Evolutionary conservation across 2,888 invertebrate genomes (phyloP), one percentile per base, ranked within the genome.

Genomic region (Pristionchus exspectatus): DNA sequence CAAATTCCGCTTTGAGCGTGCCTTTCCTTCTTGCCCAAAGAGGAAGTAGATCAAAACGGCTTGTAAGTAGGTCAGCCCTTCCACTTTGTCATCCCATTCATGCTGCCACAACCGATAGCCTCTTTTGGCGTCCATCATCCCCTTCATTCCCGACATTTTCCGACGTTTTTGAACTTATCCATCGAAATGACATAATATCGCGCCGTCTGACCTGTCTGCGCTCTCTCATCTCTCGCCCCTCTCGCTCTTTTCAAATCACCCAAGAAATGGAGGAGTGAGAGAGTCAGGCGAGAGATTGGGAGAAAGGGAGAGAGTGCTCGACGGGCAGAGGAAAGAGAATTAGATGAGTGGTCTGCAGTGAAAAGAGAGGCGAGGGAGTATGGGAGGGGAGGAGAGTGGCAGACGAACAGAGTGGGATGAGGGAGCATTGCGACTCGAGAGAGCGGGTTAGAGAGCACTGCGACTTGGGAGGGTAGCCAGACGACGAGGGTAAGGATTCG

Each of bases 201-300:
- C 59, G 21, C 59, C 33, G 24, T 85, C 59, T 85, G 21, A 56
- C 59, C 84, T 85, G 33, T 85, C 84, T 85, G 56, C 59, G 21
- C 84, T 38, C 56, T 85, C 84, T 85, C 59, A 21, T 38, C 59
- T 85, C 84, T 59, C 84, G 38, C 33, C 50, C 30, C 50, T 59
- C 59, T 85, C 84, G 59, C 50, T 85, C 84, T 85, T 85, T 85
- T 85, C 84, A 85, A 85, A 85, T 85, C 84, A 50, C 59, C 84
- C 84, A 63, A 85, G 84, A 85, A 56, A 85, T 56, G 27, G 84
- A 85, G 27, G 83, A 30, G 59, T 56, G 84, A 85, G 84, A 85
- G 56, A 38, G 84, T 12, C 21, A 33, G 59, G 33, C 12, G 84
- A 56, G 84, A 33, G 84, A 59, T 30, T 16, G 84, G 1, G 33